Evolutionary conservation across 2,113 vertebrate species (phyloP).

Genomic region (Illadopsis cleaveri): DNA sequence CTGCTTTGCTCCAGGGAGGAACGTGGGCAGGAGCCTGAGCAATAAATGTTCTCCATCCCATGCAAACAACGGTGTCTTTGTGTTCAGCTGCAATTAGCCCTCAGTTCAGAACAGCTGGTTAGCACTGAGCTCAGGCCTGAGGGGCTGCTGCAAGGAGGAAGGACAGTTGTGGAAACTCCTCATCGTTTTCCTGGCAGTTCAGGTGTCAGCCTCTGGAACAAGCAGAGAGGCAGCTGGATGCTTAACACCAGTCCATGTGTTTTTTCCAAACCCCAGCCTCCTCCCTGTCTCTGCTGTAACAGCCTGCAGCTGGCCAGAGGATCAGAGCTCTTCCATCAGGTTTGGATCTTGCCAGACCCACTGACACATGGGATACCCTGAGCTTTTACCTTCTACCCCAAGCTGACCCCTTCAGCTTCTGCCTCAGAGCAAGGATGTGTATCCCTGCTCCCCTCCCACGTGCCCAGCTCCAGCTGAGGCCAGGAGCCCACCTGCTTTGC

Average conservation of each 20-base stretch:
- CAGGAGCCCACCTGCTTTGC: not conserved
- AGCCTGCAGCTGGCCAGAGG: not conserved
- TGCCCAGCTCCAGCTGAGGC: not conserved
- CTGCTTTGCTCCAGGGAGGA: conserved; percentile 26
- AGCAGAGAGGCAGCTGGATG: not conserved
- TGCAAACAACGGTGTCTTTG: conserved; percentile 30
- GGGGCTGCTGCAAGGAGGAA: not conserved
- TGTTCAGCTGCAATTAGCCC: conserved; percentile 33
- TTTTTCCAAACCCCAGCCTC: not conserved
- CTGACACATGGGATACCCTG: not conserved
- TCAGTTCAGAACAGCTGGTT: conserved; percentile 14
- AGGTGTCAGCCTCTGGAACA: not conserved
- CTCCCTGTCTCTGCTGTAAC: not conserved
- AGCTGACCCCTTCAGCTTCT: not conserved
- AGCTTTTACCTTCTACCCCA: accelerated
- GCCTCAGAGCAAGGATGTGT: accelerated
- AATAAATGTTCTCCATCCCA: conserved; percentile 8
- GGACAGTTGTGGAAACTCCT: not conserved
- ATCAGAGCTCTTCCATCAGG: not conserved
- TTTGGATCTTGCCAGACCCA: not conserved
- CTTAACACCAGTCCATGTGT: not conserved
- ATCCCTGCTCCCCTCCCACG: accelerated
- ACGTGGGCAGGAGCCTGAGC: conserved; percentile 40
- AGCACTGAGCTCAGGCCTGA: not conserved
- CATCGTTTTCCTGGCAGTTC: not conserved